Base-by-base conservation (phyloP, 1,140 invertebrate genomes). In the Mizuhopecten yessoensis region DNA sequence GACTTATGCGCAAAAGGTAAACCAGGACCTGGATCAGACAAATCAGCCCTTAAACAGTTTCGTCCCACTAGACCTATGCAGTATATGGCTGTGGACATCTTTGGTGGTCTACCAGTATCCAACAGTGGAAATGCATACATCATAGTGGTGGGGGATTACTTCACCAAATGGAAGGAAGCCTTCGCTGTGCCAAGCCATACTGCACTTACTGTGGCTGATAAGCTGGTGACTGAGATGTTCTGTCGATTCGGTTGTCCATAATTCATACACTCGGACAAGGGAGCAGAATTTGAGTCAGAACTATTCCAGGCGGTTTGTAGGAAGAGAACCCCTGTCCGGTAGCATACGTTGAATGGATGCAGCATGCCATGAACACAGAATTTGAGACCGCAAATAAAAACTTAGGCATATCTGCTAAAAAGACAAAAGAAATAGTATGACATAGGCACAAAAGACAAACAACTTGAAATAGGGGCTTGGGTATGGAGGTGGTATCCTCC, bases 191-290 rank as follows among this genome's bases (percentile, higher is more conserved):
- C n/a, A n/a, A n/a, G n/a, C n/a, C n/a, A n/a, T n/a, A n/a, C n/a
- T n/a, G n/a, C n/a, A n/a, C n/a, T n/a, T n/a, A n/a, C n/a, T n/a
- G n/a, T n/a, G n/a, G n/a, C n/a, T n/a, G n/a, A n/a, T n/a, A n/a
- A 36, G 29, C 1, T 94, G 92, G 92, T 92, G 0, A 91, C 89
- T 2, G 89, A 93, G 86, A n/a, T 93, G 1, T 88, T 93, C 36
- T 92, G 93, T 90, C 89, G 95, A 11, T 96, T 94, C 92, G 97
- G 97, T 10, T 92, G 95, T 7, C 96, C 97, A 0, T 36, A 94
- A 23, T 91, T 95, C 34, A 93, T 97, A 20, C 93, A 96, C 33
- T 90, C 96, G 0, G 96, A 97, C 92, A 94, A 96, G 90, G 96
- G 96, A 29, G 75, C 90, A 33, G 88, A 95, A 87, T 93, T 95